These are phyloP conservation scores for Cheilosia pagana DNA, from an alignment of 2,888 invertebrate genomes.

Conservation along the genomic window DNA sequence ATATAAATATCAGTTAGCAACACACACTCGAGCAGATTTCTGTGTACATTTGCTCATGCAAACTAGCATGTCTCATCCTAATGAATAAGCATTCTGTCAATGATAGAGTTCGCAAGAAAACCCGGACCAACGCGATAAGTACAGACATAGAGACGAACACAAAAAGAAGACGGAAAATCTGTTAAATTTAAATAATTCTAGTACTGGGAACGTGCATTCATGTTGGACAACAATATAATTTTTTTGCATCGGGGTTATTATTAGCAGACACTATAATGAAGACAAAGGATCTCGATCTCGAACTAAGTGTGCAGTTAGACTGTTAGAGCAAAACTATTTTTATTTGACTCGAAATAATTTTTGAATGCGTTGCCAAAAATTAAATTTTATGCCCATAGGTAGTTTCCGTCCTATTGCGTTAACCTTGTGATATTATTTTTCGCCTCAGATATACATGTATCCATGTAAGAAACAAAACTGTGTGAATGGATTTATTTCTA, in stretches of 20 bases:
- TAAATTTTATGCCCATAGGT: conserved; percentile 7
- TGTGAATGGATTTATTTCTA: neutral
- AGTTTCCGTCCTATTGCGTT: conserved; percentile 15
- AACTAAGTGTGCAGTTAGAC: neutral
- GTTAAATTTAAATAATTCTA: conserved; percentile 66
- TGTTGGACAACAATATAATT: conserved; percentile 50
- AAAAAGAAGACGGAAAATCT: conserved; percentile 28
- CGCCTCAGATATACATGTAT: neutral
- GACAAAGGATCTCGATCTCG: conserved; percentile 34
- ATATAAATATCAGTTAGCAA: conserved; percentile 44
- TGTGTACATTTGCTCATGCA: conserved; percentile 14
- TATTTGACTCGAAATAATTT: conserved; percentile 11
- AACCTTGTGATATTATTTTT: conserved; percentile 31
- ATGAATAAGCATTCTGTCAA: conserved; percentile 66
- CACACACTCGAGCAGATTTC: neutral
- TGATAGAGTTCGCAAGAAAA: conserved; percentile 52
- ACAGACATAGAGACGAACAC: neutral
- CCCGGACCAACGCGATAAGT: conserved; percentile 31
- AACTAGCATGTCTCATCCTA: conserved; percentile 57
- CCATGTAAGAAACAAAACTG: neutral
- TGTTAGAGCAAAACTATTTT: conserved; percentile 29
- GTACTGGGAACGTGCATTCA: conserved; percentile 58
- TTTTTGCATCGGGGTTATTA: conserved; percentile 22
- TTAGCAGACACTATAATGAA: conserved; percentile 15
- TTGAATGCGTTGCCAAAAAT: conserved; percentile 23